Evolutionary conservation across 2,113 vertebrate species (phyloP).

Genomic region (Charadrius vociferus): DNA sequence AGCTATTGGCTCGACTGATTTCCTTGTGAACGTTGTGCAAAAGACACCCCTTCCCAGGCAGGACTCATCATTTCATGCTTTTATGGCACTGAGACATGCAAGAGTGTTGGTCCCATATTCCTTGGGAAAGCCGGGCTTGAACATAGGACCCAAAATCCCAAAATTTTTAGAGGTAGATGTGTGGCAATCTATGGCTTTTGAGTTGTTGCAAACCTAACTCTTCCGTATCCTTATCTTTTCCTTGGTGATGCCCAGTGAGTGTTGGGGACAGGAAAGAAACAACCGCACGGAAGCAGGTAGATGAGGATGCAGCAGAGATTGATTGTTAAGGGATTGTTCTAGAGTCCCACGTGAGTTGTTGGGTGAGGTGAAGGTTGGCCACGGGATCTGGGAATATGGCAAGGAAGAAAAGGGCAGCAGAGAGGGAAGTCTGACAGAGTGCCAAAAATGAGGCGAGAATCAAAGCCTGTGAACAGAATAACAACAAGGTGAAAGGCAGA

Average conservation of each 20-base stretch:
- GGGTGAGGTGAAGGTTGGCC: not conserved
- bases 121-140: not conserved
- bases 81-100: not conserved
- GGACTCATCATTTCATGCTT: not conserved
- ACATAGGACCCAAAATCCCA: not conserved
- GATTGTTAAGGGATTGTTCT: not conserved
- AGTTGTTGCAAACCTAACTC: not conserved
- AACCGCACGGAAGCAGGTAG: not conserved
- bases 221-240: not conserved
- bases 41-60: not conserved
- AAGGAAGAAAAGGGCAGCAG: not conserved
- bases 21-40: not conserved
- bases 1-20: not conserved
- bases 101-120: not conserved
- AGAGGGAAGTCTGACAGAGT: not conserved
- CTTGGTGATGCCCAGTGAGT: not conserved
- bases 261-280: not conserved
- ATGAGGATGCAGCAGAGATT: not conserved
- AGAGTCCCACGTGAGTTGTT: not conserved
- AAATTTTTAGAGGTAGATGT: not conserved
- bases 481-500: not conserved
- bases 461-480: not conserved
- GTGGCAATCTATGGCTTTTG: not conserved
- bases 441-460: not conserved
- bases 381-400: not conserved